Conservation (phyloP, 2,888 invertebrate genomes). For the Tanypteryx hageni region DNA sequence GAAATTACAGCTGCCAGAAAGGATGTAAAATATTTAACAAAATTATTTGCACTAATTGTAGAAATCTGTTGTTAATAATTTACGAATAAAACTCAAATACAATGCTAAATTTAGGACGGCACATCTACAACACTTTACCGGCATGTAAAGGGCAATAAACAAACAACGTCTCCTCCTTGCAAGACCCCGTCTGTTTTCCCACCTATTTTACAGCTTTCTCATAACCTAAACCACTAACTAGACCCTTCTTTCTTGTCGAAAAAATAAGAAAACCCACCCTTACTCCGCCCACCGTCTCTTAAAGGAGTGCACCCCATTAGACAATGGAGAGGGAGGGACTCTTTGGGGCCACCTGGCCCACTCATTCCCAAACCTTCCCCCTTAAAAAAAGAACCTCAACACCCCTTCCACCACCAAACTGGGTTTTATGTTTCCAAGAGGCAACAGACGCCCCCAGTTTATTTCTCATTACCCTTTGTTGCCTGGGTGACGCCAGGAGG, state of each 20-base stretch:
- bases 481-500: constrained; percentile 50
- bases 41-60: no score
- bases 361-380: neutral
- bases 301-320: no score
- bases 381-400: neutral
- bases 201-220: neutral
- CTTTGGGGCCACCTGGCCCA: constrained; percentile 42
- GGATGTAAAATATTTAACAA: no score
- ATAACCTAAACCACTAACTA: constrained; percentile 26
- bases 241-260: neutral
- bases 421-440: constrained; percentile 47
- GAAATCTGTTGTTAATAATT: no score
- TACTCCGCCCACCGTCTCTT: neutral
- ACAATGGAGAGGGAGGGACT: neutral
- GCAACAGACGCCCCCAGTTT: constrained; percentile 55
- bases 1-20: no score
- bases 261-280: neutral
- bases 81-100: no score
- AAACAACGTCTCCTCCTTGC: no score
- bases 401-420: neutral
- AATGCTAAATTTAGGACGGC: no score
- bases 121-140: no score
- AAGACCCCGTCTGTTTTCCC: no score
- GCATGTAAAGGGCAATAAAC: no score
- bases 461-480: constrained; percentile 64